Conservation (phyloP, 2,888 invertebrate genomes). For the Ochlodes sylvanus region DNA sequence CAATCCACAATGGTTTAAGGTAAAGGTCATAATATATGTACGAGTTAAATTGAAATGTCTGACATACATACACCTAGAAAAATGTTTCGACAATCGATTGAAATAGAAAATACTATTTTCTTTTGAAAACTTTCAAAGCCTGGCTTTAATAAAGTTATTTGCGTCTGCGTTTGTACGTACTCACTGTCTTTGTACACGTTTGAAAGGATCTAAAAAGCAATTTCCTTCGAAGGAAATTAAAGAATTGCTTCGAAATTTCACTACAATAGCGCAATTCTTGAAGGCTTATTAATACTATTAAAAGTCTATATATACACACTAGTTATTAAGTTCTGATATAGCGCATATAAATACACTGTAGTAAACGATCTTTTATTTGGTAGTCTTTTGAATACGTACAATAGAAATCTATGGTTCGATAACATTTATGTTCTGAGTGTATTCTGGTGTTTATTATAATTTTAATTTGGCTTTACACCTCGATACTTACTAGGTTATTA, state of each 20-base stretch:
- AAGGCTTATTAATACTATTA: constrained; percentile 50
- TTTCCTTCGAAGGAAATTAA: constrained; percentile 75
- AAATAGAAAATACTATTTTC: too few relatives aligned
- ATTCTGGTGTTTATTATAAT: not conserved
- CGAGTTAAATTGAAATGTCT: too few relatives aligned
- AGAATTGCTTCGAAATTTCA: constrained; percentile 55
- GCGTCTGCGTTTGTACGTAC: constrained; percentile 5
- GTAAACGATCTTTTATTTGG: not conserved
- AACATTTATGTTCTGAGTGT: too few relatives aligned
- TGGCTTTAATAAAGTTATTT: constrained; percentile 30
- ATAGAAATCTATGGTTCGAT: not conserved
- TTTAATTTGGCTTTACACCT: too few relatives aligned
- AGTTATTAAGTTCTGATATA: constrained; percentile 13
- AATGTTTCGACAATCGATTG: too few relatives aligned
- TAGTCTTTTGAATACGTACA: not conserved
- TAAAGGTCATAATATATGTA: too few relatives aligned
- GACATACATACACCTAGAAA: too few relatives aligned
- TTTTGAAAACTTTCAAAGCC: constrained; percentile 3
- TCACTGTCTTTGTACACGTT: constrained; percentile 27
- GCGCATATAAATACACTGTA: not conserved
- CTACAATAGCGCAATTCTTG: constrained; percentile 58
- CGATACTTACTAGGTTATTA: too few relatives aligned
- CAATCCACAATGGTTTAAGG: too few relatives aligned
- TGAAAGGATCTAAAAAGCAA: constrained; percentile 49
- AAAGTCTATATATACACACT: constrained; percentile 31